Evolutionary conservation across 2,113 vertebrate genomes (phyloP), one percentile per base, ranked within the genome.

Genomic region (Motacilla alba): DNA sequence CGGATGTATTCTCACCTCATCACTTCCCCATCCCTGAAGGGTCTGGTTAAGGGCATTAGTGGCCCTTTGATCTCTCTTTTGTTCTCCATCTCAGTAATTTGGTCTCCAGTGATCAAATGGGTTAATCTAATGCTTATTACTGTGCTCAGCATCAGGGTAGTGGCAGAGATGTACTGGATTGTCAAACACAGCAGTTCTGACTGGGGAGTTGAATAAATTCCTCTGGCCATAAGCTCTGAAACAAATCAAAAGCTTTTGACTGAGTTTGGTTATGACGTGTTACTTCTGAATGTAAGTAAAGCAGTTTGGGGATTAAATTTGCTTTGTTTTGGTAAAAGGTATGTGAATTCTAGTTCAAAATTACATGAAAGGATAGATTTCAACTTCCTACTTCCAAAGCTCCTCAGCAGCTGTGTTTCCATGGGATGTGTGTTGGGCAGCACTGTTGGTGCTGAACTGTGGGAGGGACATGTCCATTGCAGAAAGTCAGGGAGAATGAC

Each of bases 51-150:
- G 85, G 90, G 79, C 86, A 60, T 89, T 90, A 83, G 86, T 78
- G 83, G 80, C 83, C 47, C 80, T 93, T 92, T 94, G 91, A 87
- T 95, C 81, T 95, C 58, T 76, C 68, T 72, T 93, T 93, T 94
- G 56, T 89, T 94, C 83, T 81, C 37, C 50, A 11, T 77, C 76
- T 67, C 72, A 39, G 76, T 93, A 86, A 83, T 83, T 75, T 56
- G 76, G 59, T 93, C 72, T 90, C 46, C 76, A 67, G 63, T 39
- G 69, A 87, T 68, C 56, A 76, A 52, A 63, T 81, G 64, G 83
- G 76, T 93, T 78, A 41, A 80, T 90, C 76, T 62, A 19, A 46
- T 11, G 46, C 3, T 12, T 63, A 31, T 79, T 72, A 52, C 60
- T 67, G 39, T 33, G 86, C 79, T 81, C 33, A 62, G 68, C 22